These are phyloP conservation scores for Flabesymbios commensalis DNA, from an alignment of 2,888 invertebrate species.

Conservation along the genomic window DNA sequence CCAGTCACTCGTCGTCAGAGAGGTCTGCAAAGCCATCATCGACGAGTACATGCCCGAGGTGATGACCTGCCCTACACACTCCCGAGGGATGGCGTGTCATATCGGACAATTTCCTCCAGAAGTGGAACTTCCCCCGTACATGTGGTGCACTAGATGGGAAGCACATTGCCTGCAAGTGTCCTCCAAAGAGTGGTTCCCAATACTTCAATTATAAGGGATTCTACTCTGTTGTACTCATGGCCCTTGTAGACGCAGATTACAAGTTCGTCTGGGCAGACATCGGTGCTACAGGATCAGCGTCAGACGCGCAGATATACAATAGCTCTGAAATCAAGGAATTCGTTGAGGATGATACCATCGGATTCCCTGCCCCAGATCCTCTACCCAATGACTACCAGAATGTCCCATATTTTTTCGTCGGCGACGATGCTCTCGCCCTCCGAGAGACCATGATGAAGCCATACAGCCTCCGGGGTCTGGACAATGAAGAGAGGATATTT, in stretches of 20 bases:
- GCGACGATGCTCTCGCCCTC: no score
- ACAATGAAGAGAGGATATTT: no score
- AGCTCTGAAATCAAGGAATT: conserved; percentile 16
- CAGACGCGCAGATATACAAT: conserved; percentile 31
- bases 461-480: no score
- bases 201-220: no score
- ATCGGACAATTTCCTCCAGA: conserved; percentile 1
- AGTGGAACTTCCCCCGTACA: conserved; percentile 21
- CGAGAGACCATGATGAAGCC: no score
- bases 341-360: no score
- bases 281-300: conserved; percentile 23
- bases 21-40: conserved; percentile 18
- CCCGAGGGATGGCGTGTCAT: conserved; percentile 16
- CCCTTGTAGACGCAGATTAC: conserved; percentile 20
- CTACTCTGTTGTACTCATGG: conserved; percentile 14
- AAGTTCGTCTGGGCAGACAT: conserved; percentile 23
- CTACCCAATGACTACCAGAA: no score
- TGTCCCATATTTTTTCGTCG: no score
- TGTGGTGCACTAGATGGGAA: conserved; percentile 19
- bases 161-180: conserved; percentile 11
- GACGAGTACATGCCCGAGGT: conserved; percentile 12
- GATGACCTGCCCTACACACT: conserved; percentile 2
- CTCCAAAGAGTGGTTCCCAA: not conserved
- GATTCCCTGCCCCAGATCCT: no score
- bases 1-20: not conserved